A percentile compares a stretch with the other conserved stretches of the same genome.
These are phyloP conservation scores for Corythaeola cristata DNA, from an alignment of 2,113 vertebrate species.

Conservation along the genomic window DNA sequence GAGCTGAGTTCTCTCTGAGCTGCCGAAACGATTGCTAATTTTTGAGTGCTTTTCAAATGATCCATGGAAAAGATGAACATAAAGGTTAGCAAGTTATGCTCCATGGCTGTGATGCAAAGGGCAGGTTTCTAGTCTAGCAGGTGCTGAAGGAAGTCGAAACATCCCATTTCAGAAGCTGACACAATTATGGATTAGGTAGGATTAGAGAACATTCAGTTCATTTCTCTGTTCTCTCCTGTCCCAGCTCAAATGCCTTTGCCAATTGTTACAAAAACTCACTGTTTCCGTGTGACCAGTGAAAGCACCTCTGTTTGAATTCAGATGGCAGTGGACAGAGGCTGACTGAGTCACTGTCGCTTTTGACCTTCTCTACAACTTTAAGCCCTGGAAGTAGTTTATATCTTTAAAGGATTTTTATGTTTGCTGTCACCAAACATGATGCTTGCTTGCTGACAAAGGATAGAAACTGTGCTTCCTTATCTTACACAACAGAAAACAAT, in stretches of 20 bases:
- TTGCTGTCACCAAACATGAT: neutral
- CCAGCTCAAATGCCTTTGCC: neutral
- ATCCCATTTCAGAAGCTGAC: conserved; percentile 24
- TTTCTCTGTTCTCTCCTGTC: neutral
- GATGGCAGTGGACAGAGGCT: neutral
- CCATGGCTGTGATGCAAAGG: conserved; percentile 23
- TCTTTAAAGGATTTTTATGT: neutral
- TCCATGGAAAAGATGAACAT: conserved; percentile 32
- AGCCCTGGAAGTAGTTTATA: neutral
- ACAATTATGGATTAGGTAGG: conserved; percentile 46
- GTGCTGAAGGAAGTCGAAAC: conserved; percentile 28
- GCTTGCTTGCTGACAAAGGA: neutral
- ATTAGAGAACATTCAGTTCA: neutral
- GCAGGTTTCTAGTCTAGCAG: conserved; percentile 42
- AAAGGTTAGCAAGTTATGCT: conserved; percentile 54
- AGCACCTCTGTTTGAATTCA: neutral
- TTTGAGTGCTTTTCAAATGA: conserved; percentile 34
- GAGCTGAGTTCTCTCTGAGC: neutral
- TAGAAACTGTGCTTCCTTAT: neutral
- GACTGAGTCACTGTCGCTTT: neutral
- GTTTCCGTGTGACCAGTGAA: neutral
- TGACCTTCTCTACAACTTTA: neutral
- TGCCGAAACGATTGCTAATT: conserved; percentile 9
- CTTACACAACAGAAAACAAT: neutral
- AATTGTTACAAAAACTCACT: neutral